Conservation (phyloP, 2,888 invertebrate species). For the Patella caerulea region DNA sequence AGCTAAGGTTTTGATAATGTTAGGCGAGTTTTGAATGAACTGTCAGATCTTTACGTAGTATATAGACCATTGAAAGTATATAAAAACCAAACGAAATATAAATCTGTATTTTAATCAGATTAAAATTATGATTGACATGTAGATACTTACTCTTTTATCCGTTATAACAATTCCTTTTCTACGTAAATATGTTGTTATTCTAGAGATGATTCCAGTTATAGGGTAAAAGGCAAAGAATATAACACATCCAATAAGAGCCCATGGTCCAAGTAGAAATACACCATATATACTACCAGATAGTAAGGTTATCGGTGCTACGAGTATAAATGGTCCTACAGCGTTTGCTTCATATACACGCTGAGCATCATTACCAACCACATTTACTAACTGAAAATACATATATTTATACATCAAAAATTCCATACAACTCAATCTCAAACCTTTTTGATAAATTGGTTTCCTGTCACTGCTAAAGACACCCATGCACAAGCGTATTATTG, state of each 20-base stretch:
- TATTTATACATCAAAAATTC: slow-evolving; percentile 33
- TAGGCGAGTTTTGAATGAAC: too few species aligned
- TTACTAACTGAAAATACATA: slow-evolving; percentile 73
- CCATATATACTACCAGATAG: slow-evolving; percentile 74
- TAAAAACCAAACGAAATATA: too few species aligned
- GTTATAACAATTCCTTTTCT: slow-evolving; percentile 53
- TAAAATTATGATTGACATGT: too few species aligned
- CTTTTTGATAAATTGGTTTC: too few species aligned
- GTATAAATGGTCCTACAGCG: slow-evolving; percentile 74
- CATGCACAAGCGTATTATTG: too few species aligned
- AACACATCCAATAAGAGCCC: slow-evolving; percentile 74
- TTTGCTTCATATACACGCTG: slow-evolving; percentile 75
- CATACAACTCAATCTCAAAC: not conserved
- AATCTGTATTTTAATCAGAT: too few species aligned
- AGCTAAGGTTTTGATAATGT: too few species aligned
- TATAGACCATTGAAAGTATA: too few species aligned
- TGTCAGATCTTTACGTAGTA: too few species aligned
- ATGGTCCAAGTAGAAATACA: slow-evolving; percentile 74
- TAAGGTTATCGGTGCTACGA: slow-evolving; percentile 75
- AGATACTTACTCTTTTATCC: slow-evolving; percentile 54
- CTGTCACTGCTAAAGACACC: too few species aligned
- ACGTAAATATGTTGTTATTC: slow-evolving; percentile 51
- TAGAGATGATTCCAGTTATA: slow-evolving; percentile 72
- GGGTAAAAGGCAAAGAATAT: slow-evolving; percentile 75
- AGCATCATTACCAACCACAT: slow-evolving; percentile 76